Base-by-base conservation (phyloP, 2,888 invertebrate species). In the Cancer borealis region DNA sequence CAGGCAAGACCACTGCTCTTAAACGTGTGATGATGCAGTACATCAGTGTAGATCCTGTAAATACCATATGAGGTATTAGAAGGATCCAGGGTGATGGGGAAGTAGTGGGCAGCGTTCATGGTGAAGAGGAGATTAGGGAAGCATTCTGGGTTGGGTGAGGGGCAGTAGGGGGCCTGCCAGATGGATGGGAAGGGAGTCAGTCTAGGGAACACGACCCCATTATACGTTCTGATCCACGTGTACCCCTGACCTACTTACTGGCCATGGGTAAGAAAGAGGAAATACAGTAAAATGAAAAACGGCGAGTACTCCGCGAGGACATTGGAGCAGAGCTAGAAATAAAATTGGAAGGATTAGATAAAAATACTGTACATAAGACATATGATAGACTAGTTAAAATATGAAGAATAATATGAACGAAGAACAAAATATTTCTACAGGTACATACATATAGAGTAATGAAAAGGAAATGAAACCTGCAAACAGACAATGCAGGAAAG, bases 171-270 rank as follows among this genome's bases (percentile, higher is more conserved):
- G 30, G 79, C 12, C n/a, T n/a, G 66, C 6, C 66, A 54, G 14
- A 12, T 14, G 54, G 73, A n/a, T 73, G 30, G 79, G 79, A 10
- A 79, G 26, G 1, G 79, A 6, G 79, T 17, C 6, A 79, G 79
- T 3, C 79, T 8, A 30, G 79, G 30, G 79, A 30, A 79, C 66
- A 21, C 79, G 79, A 30, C 79, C 79, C 79, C 79, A 5, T 8
- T 79, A 30, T 30, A 12, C 26, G 10, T 14, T 79, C 30, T 26
- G 79, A 30, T 30, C 79, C 79, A 26, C 79, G 12, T 30, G 79
- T 79, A 79, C 79, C 79, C 79, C 30, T 79, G 79, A 79, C 79
- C 79, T 14, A 79, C 30, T 79, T 79, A 79, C 30, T 30, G 79
- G 5, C n/a, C 5, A 79, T 10, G 12, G 30, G 79, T 2, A 79